Percentiles rank a stretch among this genome's conserved stretches.
Conservation (phyloP, 2,888 invertebrate species). For the Asteroscopus sphinx region DNA sequence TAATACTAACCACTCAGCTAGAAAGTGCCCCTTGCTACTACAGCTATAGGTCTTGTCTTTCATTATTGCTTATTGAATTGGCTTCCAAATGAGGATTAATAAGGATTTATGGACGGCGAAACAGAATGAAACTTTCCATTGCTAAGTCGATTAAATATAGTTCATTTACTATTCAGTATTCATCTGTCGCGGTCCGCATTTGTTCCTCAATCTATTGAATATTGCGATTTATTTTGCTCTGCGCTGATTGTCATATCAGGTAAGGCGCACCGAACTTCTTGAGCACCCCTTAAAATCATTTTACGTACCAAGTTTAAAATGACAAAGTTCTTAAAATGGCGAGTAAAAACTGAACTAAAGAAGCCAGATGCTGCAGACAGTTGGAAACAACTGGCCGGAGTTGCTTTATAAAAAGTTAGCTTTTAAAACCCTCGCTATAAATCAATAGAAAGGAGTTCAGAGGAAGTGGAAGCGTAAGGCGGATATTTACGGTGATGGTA, state of each 20-base stretch:
- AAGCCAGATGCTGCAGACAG: slow-evolving; percentile 87
- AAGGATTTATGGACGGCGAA: slow-evolving; percentile 77
- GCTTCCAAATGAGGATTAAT: slow-evolving; percentile 83
- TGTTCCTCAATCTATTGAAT: slow-evolving; percentile 69
- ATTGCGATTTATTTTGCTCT: slow-evolving; percentile 47
- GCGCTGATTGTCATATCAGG: slow-evolving; percentile 17
- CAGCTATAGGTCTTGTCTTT: slow-evolving; percentile 71
- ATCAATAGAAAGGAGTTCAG: slow-evolving; percentile 85
- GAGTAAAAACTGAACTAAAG: slow-evolving; percentile 83
- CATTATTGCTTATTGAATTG: slow-evolving; percentile 80
- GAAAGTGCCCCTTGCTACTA: slow-evolving; percentile 74
- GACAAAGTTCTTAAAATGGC: slow-evolving; percentile 80
- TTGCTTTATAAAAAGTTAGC: slow-evolving; percentile 86
- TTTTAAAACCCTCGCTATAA: slow-evolving; percentile 85
- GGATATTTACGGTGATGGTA: slow-evolving; percentile 84
- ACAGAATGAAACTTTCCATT: slow-evolving; percentile 69
- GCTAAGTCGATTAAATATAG: slow-evolving; percentile 70
- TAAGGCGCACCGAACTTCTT: slow-evolving; percentile 33
- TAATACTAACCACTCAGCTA: slow-evolving; percentile 71
- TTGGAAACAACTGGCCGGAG: slow-evolving; percentile 85
- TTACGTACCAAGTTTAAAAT: slow-evolving; percentile 78
- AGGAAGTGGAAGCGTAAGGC: slow-evolving; percentile 81
- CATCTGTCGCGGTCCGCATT: slow-evolving; percentile 71
- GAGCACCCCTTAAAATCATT: slow-evolving; percentile 69
- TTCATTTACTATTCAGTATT: slow-evolving; percentile 76